These are phyloP conservation scores for Esox niger DNA, from an alignment of 2,113 vertebrate species.

Conservation along the genomic window DNA sequence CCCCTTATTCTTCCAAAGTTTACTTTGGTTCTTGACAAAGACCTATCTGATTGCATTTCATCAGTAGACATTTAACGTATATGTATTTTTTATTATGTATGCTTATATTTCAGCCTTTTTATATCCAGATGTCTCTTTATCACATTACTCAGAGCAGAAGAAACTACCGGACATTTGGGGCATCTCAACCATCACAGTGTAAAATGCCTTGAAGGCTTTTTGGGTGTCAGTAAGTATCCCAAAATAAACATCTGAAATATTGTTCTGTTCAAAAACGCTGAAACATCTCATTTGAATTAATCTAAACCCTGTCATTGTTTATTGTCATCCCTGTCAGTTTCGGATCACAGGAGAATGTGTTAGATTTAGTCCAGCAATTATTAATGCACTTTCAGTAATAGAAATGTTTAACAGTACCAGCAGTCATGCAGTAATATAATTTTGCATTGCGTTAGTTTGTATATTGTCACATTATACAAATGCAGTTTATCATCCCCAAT, in stretches of 20 bases:
- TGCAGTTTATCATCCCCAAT: not conserved
- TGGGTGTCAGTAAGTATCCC: constrained; percentile 42
- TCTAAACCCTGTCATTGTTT: not conserved
- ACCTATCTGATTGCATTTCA: not conserved
- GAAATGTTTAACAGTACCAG: too few species aligned
- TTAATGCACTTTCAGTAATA: too few species aligned
- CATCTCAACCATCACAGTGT: not conserved
- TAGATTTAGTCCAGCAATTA: too few species aligned
- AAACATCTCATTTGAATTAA: not conserved
- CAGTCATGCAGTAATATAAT: not conserved
- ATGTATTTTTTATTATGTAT: not conserved
- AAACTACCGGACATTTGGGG: not conserved
- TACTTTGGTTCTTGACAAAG: not conserved
- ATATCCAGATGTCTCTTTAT: not conserved
- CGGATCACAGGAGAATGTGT: too few species aligned
- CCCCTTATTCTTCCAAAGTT: not conserved
- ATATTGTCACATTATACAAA: not conserved
- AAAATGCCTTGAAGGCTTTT: constrained; percentile 24
- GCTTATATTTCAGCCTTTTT: not conserved
- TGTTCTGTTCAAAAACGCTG: not conserved
- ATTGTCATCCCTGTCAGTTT: not conserved
- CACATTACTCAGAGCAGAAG: not conserved
- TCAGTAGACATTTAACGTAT: not conserved
- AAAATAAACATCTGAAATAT: not conserved
- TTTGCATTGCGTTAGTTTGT: not conserved